Evolutionary conservation across 2,888 invertebrate genomes (phyloP), one percentile per base, ranked within the genome.

Genomic region (Ephialtes manifestator): DNA sequence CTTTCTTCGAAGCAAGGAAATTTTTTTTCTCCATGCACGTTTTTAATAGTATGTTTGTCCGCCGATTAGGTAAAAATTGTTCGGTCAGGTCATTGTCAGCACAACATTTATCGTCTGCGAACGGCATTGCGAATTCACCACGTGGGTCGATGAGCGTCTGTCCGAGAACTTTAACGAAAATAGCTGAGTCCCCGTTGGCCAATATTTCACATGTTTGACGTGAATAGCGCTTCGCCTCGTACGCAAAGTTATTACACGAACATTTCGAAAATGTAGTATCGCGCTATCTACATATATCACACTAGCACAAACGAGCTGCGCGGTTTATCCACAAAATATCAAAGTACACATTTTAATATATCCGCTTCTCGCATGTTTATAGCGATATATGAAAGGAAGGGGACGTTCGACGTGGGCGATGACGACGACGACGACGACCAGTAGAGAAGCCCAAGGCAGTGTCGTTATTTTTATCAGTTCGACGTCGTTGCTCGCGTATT

Each of bases 391-490:
- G 11, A 39, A 39, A 55, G 28, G 53, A 13, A 20, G 53, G 24
- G 11, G 55, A 31, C 18, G 53, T 13, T 55, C 18, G 18, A 55
- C 55, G 31, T 31, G 20, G 71, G 18, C 53, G 43, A n/a, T 5
- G 39, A 53, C 60, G 24, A 24, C 48, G 35, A 48, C 15, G 39
- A 53, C 60, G 24, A 24, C 48, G 35, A 48, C 15, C 18, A 39
- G 60, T 43, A 5, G 31, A 70, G 60, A 63, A 63, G 51, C 65
- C 39, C 24, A 53, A 63, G 43, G 24, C 68, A 28, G 39, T 58
- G 51, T 63, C 75, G 60, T 81, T 60, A 48, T 46, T 58, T 67
- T 81, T 68, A 74, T 81, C 74, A 58, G 10, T 35, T 68, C 63
- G 39, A 46, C 20, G 58, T 81, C 75, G 18, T 53, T 35, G n/a